Evolutionary conservation across 2,113 vertebrate species (phyloP).

Genomic region (Corvus hawaiiensis): DNA sequence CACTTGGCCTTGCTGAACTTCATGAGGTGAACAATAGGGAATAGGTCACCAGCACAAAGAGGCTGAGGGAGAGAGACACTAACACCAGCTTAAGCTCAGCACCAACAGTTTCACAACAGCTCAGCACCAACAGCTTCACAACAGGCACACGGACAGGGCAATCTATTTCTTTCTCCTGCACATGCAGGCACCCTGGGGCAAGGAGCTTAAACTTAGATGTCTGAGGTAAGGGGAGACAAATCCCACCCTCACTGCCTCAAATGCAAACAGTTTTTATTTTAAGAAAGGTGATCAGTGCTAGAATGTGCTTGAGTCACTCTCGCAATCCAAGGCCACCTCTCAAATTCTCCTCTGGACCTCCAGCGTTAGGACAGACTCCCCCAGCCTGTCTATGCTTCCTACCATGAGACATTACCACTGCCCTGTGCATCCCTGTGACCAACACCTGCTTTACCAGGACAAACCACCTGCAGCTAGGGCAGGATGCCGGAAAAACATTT

Average conservation of each 20-base stretch:
- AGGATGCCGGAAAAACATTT: not conserved
- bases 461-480: not conserved
- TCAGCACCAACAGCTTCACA: not conserved
- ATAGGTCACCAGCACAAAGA: not conserved
- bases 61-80: not conserved
- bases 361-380: not conserved
- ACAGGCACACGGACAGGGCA: not conserved
- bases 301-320: conserved; percentile 30
- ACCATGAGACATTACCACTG: fast-evolving
- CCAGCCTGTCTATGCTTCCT: not conserved
- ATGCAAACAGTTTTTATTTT: conserved; percentile 54
- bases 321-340: not conserved
- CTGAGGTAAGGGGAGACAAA: conserved; percentile 37
- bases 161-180: conserved; percentile 3
- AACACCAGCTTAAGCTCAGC: not conserved
- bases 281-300: conserved; percentile 31
- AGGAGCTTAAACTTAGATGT: conserved; percentile 45
- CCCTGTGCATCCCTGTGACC: not conserved
- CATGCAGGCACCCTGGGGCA: not conserved
- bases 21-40: not conserved
- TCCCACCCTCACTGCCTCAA: not conserved
- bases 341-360: not conserved
- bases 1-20: not conserved
- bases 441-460: not conserved
- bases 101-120: not conserved